Percentiles rank a stretch among this genome's conserved stretches.
Evolutionary conservation across 2,888 invertebrate species (phyloP).

Genomic region (Anthrax anthrax): DNA sequence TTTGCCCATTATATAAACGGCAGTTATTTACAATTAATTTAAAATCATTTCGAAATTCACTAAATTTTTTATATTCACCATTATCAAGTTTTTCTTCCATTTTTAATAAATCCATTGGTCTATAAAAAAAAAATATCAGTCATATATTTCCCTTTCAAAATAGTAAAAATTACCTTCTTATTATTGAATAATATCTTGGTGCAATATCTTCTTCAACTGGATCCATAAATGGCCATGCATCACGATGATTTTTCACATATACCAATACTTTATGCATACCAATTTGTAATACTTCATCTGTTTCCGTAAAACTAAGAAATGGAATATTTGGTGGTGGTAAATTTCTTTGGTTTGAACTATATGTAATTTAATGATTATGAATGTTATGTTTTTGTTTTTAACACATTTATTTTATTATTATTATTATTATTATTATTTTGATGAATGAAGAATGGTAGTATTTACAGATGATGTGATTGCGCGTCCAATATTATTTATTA

Average conservation of each 20-base stretch:
- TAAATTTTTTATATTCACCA: constrained; percentile 63
- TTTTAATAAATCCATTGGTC: constrained; percentile 76
- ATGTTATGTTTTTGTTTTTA: background rate
- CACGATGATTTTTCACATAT: constrained; percentile 71
- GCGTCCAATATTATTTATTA: too few relatives aligned
- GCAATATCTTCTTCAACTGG: constrained; percentile 88
- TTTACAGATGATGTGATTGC: too few relatives aligned
- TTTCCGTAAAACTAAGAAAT: constrained; percentile 55
- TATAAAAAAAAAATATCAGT: constrained; percentile 13
- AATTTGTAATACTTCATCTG: constrained; percentile 71
- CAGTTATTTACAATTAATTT: constrained; percentile 87
- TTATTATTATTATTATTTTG: too few relatives aligned
- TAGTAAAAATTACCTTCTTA: constrained; percentile 35
- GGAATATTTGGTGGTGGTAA: constrained; percentile 13
- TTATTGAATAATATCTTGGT: constrained; percentile 66
- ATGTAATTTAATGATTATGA: background rate
- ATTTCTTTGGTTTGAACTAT: constrained; percentile 9
- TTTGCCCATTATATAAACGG: constrained; percentile 79
- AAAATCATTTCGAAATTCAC: constrained; percentile 76
- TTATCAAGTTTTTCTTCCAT: constrained; percentile 79
- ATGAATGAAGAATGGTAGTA: too few relatives aligned
- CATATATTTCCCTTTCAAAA: background rate
- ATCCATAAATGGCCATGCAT: constrained; percentile 90
- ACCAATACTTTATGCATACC: constrained; percentile 88
- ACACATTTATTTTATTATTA: too few relatives aligned